Evolutionary conservation across 2,797 vertebrate species (phyloP), one percentile per base, ranked within the genome.

Genomic region (Notamacropus eugenii): DNA sequence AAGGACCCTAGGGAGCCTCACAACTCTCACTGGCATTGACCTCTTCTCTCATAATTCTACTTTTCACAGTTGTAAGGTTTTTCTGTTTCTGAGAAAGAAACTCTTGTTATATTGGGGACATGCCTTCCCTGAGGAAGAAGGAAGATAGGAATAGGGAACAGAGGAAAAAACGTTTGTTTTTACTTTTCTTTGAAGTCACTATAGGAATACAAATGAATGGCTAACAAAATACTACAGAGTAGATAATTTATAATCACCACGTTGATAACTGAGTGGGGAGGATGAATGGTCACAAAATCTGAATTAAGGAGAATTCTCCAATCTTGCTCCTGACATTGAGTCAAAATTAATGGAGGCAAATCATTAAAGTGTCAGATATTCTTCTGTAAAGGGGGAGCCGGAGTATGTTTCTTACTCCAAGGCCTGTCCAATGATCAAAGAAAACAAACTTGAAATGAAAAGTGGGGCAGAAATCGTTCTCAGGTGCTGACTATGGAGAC

Each of bases 221-320:
- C 19, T 93, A 24, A 55, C 92, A 52, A 55, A 90, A 19, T 90
- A 19, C 54, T 90, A 95, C 92, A 29, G 57, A 95, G 95, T 91
- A 93, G 55, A 46, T 92, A 31, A 46, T 94, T 58, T 94, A 9
- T 94, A 90, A 96, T 92, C 91, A 87, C 59, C 13, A 67, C 19
- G 55, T 62, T 91, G 54, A 91, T 52, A 93, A 90, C 55, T 93
- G 93, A 94, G 40, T 40, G 82, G 94, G 93, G 92, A 95, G 28
- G 95, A 92, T 34, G 22, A 11, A 3, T 52, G 55, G 94, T 62
- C 46, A 95, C 40, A 97, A 94, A 95, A 94, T 97, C 28, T 62
- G 92, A 95, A 95, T 93, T 95, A 91, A 93, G 0, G 27, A 27
- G 22, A 24, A 93, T 52, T 91, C 62, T 67, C 3, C 40, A 16